phyloP scores from a whole-genome alignment of 2,113 vertebrate genomes.

The Malaclemys terrapin region DNA sequence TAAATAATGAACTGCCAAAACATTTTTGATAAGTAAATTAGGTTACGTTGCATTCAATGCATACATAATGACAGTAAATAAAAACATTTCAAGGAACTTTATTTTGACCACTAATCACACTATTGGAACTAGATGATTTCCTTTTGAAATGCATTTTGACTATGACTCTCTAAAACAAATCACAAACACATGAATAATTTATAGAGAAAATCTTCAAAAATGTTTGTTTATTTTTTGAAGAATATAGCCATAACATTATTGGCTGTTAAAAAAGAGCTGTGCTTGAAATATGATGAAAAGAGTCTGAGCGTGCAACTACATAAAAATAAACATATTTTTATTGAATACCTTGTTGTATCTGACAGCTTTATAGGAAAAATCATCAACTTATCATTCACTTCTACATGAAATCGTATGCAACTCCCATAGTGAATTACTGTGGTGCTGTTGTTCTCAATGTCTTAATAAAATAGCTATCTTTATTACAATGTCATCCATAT shows the following conservation, averaged over 20 bases:
- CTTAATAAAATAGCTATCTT: constrained; percentile 67
- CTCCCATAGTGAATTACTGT: constrained; percentile 60
- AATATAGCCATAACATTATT: background rate
- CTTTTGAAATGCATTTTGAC: constrained; percentile 31
- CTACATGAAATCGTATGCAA: constrained; percentile 55
- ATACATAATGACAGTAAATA: background rate
- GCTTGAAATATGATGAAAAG: background rate
- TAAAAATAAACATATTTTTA: constrained; percentile 59
- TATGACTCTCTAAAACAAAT: constrained; percentile 20
- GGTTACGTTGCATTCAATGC: background rate
- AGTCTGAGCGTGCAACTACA: background rate
- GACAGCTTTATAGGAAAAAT: constrained; percentile 74
- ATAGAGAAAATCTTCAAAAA: background rate
- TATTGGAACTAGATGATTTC: background rate
- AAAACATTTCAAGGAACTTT: background rate
- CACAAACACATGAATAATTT: constrained; percentile 36
- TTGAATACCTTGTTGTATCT: constrained; percentile 63
- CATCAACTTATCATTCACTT: constrained; percentile 70
- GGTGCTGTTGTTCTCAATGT: constrained; percentile 28
- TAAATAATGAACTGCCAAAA: background rate
- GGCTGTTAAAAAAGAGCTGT: constrained; percentile 24
- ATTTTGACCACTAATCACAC: background rate
- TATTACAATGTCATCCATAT: constrained; percentile 46
- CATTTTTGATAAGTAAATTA: constrained; percentile 20
- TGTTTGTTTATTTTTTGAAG: background rate